Evolutionary conservation across 2,888 invertebrate species (phyloP), one percentile per base, ranked within the genome.

Genomic region (Euproctis similis): DNA sequence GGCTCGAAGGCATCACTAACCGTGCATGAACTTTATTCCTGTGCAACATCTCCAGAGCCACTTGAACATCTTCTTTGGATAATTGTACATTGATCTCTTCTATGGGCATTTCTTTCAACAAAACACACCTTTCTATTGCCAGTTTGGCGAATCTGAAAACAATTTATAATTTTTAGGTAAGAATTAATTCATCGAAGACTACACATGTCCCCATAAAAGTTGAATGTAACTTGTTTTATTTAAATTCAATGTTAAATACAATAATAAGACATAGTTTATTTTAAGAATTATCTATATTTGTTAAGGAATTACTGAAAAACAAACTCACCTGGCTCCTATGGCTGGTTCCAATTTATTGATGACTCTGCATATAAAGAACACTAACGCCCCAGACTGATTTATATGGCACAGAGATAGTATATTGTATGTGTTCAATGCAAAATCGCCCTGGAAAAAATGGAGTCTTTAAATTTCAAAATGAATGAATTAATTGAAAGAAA

Each of bases 371-470:
- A 87, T 86, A 10, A 94, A 77, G 41, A 94, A 87, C 22, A 95
- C 74, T 8, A 94, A 76, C 0, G 90, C 84, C 0, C 94, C 94
- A 9, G 91, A 91, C 61, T 93, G 93, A 12, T 82, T 86, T 12
- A 87, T 85, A 59, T 89, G 92, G 8, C 90, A 90, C 18, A 89
- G 87, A 21, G 90, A 89, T 21, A 95, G 67, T 39, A 92, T 90
- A 44, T 88, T 88, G 51, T 92, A 74, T 0, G 92, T 81, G 57
- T 90, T 90, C 31, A 89, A 80, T 3, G 90, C 88, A 46, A 91
- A 89, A 36, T 88, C 87, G 0, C 90, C 89, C 88, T 90, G 72
- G n/a, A 77, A 73, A n/a, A n/a, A n/a, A n/a, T n/a, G n/a, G n/a
- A n/a, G n/a, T n/a, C n/a, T n/a, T n/a, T n/a, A n/a, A n/a, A n/a